Conservation (phyloP, 2,888 invertebrate species). For the Cephus pulcher region DNA sequence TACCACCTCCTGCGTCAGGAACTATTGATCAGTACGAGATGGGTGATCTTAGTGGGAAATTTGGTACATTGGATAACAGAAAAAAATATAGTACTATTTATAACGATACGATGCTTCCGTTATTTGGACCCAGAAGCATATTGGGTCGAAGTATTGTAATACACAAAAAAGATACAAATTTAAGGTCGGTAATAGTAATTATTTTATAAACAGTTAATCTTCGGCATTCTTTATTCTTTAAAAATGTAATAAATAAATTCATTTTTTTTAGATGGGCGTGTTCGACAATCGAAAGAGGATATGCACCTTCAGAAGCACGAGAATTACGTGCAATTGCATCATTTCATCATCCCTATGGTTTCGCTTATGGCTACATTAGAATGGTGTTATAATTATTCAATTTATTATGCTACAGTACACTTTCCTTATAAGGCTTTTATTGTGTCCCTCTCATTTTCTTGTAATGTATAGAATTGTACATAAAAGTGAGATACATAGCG, state of each 20-base stretch:
- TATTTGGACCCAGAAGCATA: slow-evolving; percentile 85
- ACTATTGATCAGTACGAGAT: slow-evolving; percentile 89
- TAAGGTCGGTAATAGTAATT: slow-evolving; percentile 48
- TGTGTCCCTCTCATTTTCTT: too few species aligned
- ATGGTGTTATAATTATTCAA: slow-evolving; percentile 70
- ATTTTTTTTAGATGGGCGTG: slow-evolving; percentile 80
- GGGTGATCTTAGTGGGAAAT: slow-evolving; percentile 89
- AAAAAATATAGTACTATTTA: slow-evolving; percentile 72
- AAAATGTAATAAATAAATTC: not conserved
- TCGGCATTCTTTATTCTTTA: too few species aligned
- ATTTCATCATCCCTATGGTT: slow-evolving; percentile 90
- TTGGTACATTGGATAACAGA: slow-evolving; percentile 79
- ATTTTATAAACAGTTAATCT: not conserved
- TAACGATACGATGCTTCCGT: slow-evolving; percentile 84
- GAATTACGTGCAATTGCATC: slow-evolving; percentile 90
- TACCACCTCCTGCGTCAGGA: slow-evolving; percentile 75
- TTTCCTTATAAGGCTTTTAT: too few species aligned
- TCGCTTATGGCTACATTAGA: slow-evolving; percentile 86
- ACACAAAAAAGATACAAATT: slow-evolving; percentile 74
- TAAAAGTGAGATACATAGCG: too few species aligned
- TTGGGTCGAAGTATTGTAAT: slow-evolving; percentile 89
- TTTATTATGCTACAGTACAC: not conserved
- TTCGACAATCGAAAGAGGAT: slow-evolving; percentile 86
- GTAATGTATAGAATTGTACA: too few species aligned
- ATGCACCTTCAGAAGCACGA: slow-evolving; percentile 87